Conservation (phyloP, 2,888 invertebrate genomes). For the Timema cristinae region DNA sequence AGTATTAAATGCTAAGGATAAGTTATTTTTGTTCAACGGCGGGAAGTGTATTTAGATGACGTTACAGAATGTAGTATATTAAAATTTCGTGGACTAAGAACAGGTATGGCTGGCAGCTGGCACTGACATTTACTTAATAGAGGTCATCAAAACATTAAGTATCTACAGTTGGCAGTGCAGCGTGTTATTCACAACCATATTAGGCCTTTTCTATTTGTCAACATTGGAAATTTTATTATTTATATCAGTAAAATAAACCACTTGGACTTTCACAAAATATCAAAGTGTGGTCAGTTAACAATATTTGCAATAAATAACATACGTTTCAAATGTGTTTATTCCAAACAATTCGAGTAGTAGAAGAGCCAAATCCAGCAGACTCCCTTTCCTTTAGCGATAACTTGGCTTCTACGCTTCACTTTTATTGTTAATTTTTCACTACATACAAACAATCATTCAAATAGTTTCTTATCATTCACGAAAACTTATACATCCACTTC, state of each 20-base stretch:
- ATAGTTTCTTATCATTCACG: conserved; percentile 17
- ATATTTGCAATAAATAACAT: conserved; percentile 23
- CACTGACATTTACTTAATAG: too few relatives aligned
- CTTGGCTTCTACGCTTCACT: conserved; percentile 28
- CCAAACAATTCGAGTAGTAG: conserved; percentile 30
- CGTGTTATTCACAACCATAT: conserved; percentile 27
- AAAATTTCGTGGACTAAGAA: too few relatives aligned
- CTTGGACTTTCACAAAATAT: neutral
- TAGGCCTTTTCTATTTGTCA: conserved; percentile 30
- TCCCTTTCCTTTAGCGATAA: conserved; percentile 30
- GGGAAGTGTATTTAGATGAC: too few relatives aligned
- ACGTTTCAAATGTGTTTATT: conserved; percentile 32
- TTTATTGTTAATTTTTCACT: conserved; percentile 13
- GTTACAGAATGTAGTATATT: too few relatives aligned
- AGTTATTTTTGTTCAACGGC: too few relatives aligned
- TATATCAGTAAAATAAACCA: conserved; percentile 13
- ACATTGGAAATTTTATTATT: conserved; percentile 21
- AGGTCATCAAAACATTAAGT: conserved; percentile 6
- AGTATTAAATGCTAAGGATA: neutral
- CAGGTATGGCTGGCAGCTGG: too few relatives aligned
- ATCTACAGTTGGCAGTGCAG: conserved; percentile 28
- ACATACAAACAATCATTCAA: neutral
- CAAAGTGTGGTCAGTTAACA: neutral
- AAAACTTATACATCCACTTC: conserved; percentile 22
- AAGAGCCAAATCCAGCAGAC: conserved; percentile 30